Evolutionary conservation across 2,113 vertebrate genomes (phyloP).

Genomic region (Pseudopipra pipra): DNA sequence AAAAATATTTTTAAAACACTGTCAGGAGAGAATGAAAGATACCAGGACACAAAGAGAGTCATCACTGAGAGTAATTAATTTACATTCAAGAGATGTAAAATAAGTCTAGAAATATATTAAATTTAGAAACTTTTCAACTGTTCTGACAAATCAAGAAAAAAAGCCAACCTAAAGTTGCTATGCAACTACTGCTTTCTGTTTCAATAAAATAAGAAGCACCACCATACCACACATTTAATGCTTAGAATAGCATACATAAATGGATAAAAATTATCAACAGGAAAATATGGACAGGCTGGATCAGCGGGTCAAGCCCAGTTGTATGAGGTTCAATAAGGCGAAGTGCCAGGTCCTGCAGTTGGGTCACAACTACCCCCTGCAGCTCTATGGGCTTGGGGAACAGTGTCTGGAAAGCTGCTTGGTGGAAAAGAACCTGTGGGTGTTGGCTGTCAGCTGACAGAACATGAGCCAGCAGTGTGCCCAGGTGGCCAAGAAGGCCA

Average conservation of each 20-base stretch:
- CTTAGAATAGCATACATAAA: neutral
- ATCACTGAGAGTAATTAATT: neutral
- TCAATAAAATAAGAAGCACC: neutral
- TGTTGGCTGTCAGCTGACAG: neutral
- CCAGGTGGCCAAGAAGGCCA: too few relatives aligned
- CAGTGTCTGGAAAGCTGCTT: neutral
- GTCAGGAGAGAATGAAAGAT: neutral
- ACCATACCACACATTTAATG: neutral
- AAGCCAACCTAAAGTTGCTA: neutral
- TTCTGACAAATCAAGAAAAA: neutral
- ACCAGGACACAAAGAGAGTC: neutral
- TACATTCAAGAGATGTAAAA: neutral
- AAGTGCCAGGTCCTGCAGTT: neutral
- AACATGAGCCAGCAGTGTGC: fast-evolving
- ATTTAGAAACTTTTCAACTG: neutral
- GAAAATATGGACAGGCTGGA: neutral
- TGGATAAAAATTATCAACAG: neutral
- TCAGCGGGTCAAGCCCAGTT: fast-evolving
- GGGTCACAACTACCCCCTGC: neutral
- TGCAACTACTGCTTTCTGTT: neutral
- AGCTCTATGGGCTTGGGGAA: neutral
- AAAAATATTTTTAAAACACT: neutral
- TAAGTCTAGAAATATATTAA: neutral
- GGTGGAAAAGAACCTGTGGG: fast-evolving
- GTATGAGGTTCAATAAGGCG: neutral